Evolutionary conservation across 2,888 invertebrate species (phyloP), one percentile per base, ranked within the genome.

Genomic region (Dascillus cervinus): DNA sequence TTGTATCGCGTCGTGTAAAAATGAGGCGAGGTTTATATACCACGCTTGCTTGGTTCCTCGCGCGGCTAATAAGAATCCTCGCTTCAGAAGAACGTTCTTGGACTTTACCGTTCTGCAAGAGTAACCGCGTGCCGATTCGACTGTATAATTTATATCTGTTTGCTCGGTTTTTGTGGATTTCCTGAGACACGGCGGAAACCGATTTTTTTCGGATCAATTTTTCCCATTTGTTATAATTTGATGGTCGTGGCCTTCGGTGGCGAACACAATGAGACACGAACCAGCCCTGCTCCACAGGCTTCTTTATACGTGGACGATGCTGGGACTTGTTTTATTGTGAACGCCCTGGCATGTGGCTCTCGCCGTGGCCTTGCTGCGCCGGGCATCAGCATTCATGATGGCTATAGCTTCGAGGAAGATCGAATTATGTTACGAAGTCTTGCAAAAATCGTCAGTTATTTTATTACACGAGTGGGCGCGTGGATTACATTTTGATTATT

Each of bases 31-130:
- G 29, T 23, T 23, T 22, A 22, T 26, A 15, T 13, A 29, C 10
- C 21, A 32, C 33, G 33, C 33, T 33, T 24, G 28, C 27, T 27
- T 32, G 32, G 26, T 22, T 32, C 14, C 20, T 21, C 20, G 12
- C n/a, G n/a, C n/a, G 26, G 27, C 22, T 21, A 32, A 29, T 29
- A 29, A 28, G 19, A 28, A 22, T 22, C 15, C n/a, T n/a, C 22
- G 29, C 34, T 32, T 27, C 17, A 17, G 8, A 17, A 17, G 17
- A 4, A 8, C 8, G 4, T 17, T 17, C 8, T 6, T 6, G 8
- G 4, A 8, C 17, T 17, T 17, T 17, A 8, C 5, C 17, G 17
- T 17, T 17, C 17, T 17, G 17, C 17, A 6, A 17, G 17, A 17
- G 8, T 17, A 17, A 4, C 17, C 17, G n/a, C n/a, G n/a, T n/a